Base-by-base conservation (phyloP, 2,113 vertebrate genomes). In the Mesembrinibis cayennensis region DNA sequence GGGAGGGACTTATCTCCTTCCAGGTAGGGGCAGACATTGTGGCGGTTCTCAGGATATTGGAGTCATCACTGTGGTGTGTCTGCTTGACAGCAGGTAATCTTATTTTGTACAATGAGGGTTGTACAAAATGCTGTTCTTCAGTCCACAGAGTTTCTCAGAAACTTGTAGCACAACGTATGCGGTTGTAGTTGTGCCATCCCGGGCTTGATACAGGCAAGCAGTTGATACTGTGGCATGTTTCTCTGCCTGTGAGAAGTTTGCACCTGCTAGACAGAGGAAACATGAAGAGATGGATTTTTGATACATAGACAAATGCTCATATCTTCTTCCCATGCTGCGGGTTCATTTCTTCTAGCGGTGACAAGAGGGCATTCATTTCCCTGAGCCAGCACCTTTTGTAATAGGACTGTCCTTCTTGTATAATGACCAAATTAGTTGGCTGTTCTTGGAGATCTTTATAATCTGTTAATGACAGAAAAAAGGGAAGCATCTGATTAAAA, bases 1-100 rank as follows among this genome's bases (percentile, higher is more conserved):
- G 98, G 96, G 98, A 99, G 14, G 98, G 96, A 65, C 98, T 98
- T 94, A 96, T 98, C 90, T 98, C 98, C 87, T 98, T 98, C 82
- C 99, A 99, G 98, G 99, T 99, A 94, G 69, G 95, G 32, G 16
- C 53, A 93, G 73, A 27, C 40, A n/a, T 29, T 49, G 61, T 78
- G 42, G 66, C 82, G 20, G 6, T 77, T 95, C 80, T 93, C 49
- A 23, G 47, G 53, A 23, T 76, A n/a, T 11, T 30, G 76, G 50
- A 40, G 36, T 49, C 30, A 34, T 66, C 26, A 4, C 17, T 74
- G 26, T 36, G 44, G 15, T 93, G 40, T 74, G 38, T 38, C 55
- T 77, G 30, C 44, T 26, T 25, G 26, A 65, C 38, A 65, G 25
- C 29, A 74, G 67, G 17, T 59, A 40, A 50, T 56, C 74, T 38